Conservation (phyloP, 2,797 vertebrate genomes). For the Sebastes variabilis region DNA sequence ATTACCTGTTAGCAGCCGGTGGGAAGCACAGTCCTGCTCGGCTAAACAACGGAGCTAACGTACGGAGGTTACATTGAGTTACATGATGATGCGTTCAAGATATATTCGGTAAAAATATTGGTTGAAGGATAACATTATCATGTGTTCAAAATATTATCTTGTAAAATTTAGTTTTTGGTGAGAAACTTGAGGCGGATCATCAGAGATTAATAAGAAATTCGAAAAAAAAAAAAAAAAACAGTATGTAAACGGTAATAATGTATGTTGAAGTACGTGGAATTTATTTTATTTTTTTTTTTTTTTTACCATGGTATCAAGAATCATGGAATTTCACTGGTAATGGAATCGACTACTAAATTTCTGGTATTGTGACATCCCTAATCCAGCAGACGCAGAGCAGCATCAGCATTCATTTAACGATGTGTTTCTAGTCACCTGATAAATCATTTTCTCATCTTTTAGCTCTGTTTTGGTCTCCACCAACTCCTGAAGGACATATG, state of each 20-base stretch:
- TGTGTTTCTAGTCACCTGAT: background rate
- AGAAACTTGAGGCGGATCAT: background rate
- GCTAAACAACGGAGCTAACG: background rate
- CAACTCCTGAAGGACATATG: background rate
- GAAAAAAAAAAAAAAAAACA: background rate
- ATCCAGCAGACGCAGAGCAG: background rate
- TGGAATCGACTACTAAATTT: background rate
- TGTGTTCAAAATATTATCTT: background rate
- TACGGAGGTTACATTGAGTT: background rate
- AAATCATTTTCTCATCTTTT: background rate
- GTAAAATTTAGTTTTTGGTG: background rate
- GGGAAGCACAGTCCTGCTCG: background rate
- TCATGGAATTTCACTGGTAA: background rate
- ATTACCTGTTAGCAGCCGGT: background rate
- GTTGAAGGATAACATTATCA: too few species aligned
- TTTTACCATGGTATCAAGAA: background rate
- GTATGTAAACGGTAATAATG: background rate
- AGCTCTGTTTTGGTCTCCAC: too few species aligned
- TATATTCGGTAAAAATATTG: background rate
- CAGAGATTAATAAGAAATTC: background rate
- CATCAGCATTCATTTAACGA: background rate
- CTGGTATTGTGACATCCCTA: background rate
- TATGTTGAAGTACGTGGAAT: background rate
- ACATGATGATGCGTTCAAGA: background rate
- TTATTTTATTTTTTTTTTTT: fast-evolving